phyloP scores from a whole-genome alignment of 1,140 invertebrate genomes.

The Potamilus streckersoni region DNA sequence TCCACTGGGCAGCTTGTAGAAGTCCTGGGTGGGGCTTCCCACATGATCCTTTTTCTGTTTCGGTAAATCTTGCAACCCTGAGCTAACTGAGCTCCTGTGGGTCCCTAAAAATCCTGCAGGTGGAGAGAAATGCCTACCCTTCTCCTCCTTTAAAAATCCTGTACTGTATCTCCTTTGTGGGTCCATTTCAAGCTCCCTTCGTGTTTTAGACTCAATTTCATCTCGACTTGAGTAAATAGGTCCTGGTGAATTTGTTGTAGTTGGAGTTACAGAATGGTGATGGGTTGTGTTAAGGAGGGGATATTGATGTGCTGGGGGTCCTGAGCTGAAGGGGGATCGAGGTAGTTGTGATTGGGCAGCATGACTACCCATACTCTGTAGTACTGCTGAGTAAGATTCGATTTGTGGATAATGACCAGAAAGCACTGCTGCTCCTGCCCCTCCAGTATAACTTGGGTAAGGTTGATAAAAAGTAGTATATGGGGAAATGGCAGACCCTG shows the following conservation, averaged over 20 bases:
- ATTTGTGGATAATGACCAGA: constrained; percentile 54
- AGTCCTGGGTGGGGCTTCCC: constrained; percentile 18
- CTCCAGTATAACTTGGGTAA: constrained; percentile 29
- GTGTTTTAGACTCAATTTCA: constrained; percentile 16
- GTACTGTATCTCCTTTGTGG: constrained; percentile 24
- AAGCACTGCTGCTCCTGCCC: constrained; percentile 14
- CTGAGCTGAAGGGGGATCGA: constrained; percentile 42
- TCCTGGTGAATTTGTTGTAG: constrained; percentile 14
- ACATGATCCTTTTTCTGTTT: constrained; percentile 23
- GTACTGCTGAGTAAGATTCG: constrained; percentile 60
- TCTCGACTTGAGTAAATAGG: constrained; percentile 10
- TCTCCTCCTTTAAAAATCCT: constrained; percentile 27
- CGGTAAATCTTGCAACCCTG: constrained; percentile 19
- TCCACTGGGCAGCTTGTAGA: constrained; percentile 61
- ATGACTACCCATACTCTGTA: constrained; percentile 63
- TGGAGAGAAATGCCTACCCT: constrained; percentile 17
- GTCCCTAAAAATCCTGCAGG: constrained; percentile 20
- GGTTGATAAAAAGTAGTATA: constrained; percentile 29
- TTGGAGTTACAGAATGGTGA: constrained; percentile 24
- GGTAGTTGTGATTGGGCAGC: constrained; percentile 55
- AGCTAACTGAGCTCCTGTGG: constrained; percentile 8
- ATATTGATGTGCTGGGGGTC: constrained; percentile 26
- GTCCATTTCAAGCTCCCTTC: constrained; percentile 19
- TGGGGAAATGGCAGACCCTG: constrained; percentile 2
- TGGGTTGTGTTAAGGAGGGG: constrained; percentile 29